Evolutionary conservation across 2,797 vertebrate genomes (phyloP), one percentile per base, ranked within the genome.

Genomic region (Poecilia wingei): DNA sequence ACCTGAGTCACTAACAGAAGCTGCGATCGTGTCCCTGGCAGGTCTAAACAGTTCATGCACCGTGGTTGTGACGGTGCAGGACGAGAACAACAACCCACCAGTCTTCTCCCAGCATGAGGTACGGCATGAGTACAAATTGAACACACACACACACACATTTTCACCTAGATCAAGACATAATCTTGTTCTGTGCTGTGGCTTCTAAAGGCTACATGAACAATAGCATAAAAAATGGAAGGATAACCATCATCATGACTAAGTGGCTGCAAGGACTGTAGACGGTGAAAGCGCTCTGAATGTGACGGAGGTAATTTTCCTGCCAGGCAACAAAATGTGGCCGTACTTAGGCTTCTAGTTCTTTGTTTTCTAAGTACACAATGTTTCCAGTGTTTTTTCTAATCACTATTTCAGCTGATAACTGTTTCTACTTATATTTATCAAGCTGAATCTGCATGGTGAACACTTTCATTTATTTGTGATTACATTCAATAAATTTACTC

Each of bases 81-180:
- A 97, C 69, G 88, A 96, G 87, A 97, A 96, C 91, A 96, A 97
- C 92, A 96, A 93, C 31, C 93, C 96, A 49, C 96, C 96, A 0
- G 89, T 95, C 51, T 96, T 96, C 87, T 94, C 96, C 78, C 88
- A 92, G 82, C 96, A 96, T 70, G 96, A 97, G 95, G 96, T 96
- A 94, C 0, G 39, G 74, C 36, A 41, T 41, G 6, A 68, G 66
- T 79, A 87, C 77, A 78, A 41, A 41, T 59, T 79, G 28, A 77
- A 59, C 22, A 69, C 41, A 28, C 41, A n/a, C 66, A 64, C 14
- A 31, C 14, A 41, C 66, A 83, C 55, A 61, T 51, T 77, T 53
- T 66, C 22, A 13, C 22, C 59, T 18, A 49, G 69, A 77, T 49
- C 36, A 68, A 76, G 36, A 70, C 9, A 51, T 73, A 55, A 45